Conservation (phyloP, 2,888 invertebrate genomes). For the Dromius quadrimaculatus region DNA sequence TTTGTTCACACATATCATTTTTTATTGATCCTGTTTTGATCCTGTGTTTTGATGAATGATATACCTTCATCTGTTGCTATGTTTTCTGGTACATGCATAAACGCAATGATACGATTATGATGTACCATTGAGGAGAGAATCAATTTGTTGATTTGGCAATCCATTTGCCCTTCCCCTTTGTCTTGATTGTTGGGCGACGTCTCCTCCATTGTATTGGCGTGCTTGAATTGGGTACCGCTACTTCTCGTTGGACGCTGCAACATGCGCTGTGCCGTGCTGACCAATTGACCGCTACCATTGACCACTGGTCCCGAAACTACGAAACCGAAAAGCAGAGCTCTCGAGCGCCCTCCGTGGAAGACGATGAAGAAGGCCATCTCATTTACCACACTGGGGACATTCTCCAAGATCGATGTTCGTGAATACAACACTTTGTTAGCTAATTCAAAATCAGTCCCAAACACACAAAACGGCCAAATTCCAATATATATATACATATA, state of each 20-base stretch:
- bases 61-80: conserved; percentile 63
- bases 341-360: conserved; percentile 94
- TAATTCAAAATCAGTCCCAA: conserved; percentile 55
- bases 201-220: conserved; percentile 68
- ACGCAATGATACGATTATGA: conserved; percentile 54
- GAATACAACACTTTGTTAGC: conserved; percentile 73
- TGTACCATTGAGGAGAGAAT: conserved; percentile 62
- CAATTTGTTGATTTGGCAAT: conserved; percentile 74
- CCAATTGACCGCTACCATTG: conserved; percentile 63
- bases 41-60: conserved; percentile 53
- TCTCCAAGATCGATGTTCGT: conserved; percentile 99
- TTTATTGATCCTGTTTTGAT: conserved; percentile 8
- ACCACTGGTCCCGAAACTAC: conserved; percentile 60
- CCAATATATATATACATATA: conserved; percentile 12
- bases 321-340: conserved; percentile 75
- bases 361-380: conserved; percentile 99
- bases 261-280: conserved; percentile 55
- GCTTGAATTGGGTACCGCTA: conserved; percentile 48
- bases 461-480: conserved; percentile 43
- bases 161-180: conserved; percentile 75
- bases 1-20: conserved; percentile 5
- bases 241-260: conserved; percentile 52
- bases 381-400: conserved; percentile 99
- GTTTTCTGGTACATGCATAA: conserved; percentile 61
- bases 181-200: conserved; percentile 74